Conservation (phyloP, 2,113 vertebrate species). For the Vidua chalybeata region DNA sequence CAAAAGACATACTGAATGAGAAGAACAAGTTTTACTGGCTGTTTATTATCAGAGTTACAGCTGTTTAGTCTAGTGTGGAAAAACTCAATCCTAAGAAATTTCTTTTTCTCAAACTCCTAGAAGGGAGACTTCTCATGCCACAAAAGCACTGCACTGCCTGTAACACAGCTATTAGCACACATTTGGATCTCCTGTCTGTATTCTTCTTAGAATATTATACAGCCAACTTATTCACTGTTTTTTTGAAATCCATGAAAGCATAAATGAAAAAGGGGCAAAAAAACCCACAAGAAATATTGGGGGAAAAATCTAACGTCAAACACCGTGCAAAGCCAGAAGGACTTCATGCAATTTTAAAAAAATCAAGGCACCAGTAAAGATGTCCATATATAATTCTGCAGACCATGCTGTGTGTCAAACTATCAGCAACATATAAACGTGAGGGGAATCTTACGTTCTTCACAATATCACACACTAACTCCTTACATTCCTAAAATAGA, state of each 20-base stretch:
- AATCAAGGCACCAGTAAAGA: not conserved
- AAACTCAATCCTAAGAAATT: not conserved
- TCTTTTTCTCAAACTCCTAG: not conserved
- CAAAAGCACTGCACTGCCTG: not conserved
- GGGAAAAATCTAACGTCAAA: not conserved
- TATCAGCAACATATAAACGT: not conserved
- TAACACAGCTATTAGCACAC: not conserved
- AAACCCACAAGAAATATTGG: rapidly evolving
- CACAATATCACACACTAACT: not conserved
- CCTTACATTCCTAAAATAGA: not conserved
- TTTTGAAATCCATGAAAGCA: not conserved
- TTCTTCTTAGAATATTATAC: not conserved
- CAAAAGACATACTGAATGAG: not conserved
- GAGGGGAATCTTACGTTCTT: not conserved
- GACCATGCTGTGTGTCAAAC: not conserved
- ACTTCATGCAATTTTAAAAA: not conserved
- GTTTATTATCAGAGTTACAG: not conserved
- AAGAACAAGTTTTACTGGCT: not conserved
- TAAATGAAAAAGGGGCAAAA: not conserved
- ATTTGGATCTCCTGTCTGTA: not conserved
- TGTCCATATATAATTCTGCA: not conserved
- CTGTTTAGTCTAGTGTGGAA: not conserved
- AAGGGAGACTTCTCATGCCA: not conserved
- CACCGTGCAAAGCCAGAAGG: not conserved
- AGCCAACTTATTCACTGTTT: not conserved